Base-by-base conservation (phyloP, 1,140 invertebrate species). In the Homarus americanus region DNA sequence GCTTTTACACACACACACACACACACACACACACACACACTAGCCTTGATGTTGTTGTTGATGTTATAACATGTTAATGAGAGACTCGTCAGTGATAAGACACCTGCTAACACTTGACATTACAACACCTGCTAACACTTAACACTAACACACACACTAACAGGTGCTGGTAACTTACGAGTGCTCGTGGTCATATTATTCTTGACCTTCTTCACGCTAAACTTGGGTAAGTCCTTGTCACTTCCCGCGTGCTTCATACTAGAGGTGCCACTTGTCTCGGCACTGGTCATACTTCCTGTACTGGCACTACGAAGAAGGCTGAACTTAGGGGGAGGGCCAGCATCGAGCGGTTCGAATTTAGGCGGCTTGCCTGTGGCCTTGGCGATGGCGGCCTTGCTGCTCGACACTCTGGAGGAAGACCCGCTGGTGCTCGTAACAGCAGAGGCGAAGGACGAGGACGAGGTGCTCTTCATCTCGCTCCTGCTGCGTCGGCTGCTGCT, bases 221-320 rank as follows among this genome's bases (percentile, higher is more conserved):
- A 93, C 82, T 92, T 92, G 44, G 92, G 92, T n/a, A 93, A 63
- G 69, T 93, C 92, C 83, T 90, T 92, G 49, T 93, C 92, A 40
- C 92, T 93, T 24, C 87, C 90, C 28, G 87, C 91, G 41, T 87
- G 82, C 34, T 69, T 91, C 82, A 93, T 76, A 32, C n/a, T 38
- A 7, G 38, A 36, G 15, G 36, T 49, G 15, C 36, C 53, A 2
- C n/a, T 75, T 4, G 58, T 69, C 41, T 73, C 82, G 49, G 58
- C 66, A 34, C 58, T 88, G 69, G 58, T 41, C 84, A 93, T 89
- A 73, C 91, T 93, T 28, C 92, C 92, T 75, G 92, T 91, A 87
- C 92, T 93, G 38, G 91, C 88, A 69, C 90, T 91, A n/a, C 92
- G 87, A 38, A 93, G 87, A 79, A 93, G 92, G 78, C 92, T 93